Base-by-base conservation (phyloP, 2,113 vertebrate species). In the Nothoprocta pentlandii region DNA sequence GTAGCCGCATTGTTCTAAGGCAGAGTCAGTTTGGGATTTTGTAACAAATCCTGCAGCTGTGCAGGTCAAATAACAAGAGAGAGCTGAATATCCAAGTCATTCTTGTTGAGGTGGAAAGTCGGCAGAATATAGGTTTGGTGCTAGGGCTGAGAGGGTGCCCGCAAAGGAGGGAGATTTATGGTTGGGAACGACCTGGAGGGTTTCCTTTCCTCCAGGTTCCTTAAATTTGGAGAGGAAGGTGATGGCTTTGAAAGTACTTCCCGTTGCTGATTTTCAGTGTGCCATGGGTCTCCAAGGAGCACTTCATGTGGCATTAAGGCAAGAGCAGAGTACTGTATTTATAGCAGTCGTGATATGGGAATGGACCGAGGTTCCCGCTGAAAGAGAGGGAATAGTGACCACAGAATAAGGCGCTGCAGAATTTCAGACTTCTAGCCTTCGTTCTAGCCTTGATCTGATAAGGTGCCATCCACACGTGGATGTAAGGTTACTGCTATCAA, bases 111-210 rank as follows among this genome's bases (percentile, higher is more conserved):
- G 49, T 82, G 25, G 68, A 23, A 88, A 78, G 75, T 61, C 83
- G 71, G 59, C 90, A 84, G 7, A 56, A 0, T 44, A 41, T 47
- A 76, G 59, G 51, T 16, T 70, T 80, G 82, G 22, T 78, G 7
- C 80, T 46, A 32, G 3, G 78, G 73, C 73, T 36, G 88, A 90
- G 85, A 78, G 61, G 25, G 16, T 17, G 66, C 58, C 70, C 91
- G 81, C 42, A 66, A 59, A 83, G 70, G 61, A 87, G 67, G 12
- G 54, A 90, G 41, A 49, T 77, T 73, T 56, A 20, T 44, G 23
- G 80, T 78, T 90, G 85, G 85, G 85, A 80, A 80, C 67, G 71
- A 95, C 81, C 87, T 94, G 83, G 59, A 83, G 54, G 76, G 36
- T 78, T 85, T 70, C n/a, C 21, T 74, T 73, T 46, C 7, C 77